Conservation (phyloP, 2,113 vertebrate genomes). For the Mola mola region DNA sequence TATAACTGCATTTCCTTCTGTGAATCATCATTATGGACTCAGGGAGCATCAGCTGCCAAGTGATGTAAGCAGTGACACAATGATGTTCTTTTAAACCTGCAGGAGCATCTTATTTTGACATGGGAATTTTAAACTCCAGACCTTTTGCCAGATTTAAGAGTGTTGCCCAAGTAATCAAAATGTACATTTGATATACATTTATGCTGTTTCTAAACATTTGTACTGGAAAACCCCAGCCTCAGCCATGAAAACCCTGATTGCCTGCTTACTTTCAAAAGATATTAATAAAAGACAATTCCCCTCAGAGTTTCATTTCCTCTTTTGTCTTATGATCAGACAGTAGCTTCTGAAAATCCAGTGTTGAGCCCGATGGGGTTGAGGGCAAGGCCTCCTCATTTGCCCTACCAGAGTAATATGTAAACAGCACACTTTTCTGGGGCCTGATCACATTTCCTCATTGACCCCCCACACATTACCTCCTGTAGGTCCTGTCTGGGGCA, state of each 20-base stretch:
- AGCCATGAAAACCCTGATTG: too few relatives aligned
- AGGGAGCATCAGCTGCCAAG: not conserved
- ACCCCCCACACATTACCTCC: slow-evolving; percentile 7
- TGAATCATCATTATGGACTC: slow-evolving; percentile 3
- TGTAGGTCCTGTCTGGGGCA: slow-evolving; percentile 19
- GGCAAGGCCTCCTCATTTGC: not conserved
- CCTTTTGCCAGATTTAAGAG: too few relatives aligned
- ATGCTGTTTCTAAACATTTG: too few relatives aligned
- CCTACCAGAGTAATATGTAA: slow-evolving; percentile 26
- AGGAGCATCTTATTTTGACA: not conserved
- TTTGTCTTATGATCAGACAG: not conserved
- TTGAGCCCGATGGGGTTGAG: slow-evolving; percentile 6
- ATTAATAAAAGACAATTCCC: slow-evolving; percentile 2
- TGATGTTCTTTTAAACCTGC: not conserved
- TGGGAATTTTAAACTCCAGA: not conserved
- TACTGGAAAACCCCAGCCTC: too few relatives aligned
- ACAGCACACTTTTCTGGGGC: slow-evolving; percentile 29
- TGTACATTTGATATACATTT: too few relatives aligned
- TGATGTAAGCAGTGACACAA: not conserved
- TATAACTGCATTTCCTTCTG: not conserved
- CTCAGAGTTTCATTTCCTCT: slow-evolving; percentile 40
- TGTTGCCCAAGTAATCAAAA: too few relatives aligned
- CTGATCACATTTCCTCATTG: slow-evolving; percentile 23
- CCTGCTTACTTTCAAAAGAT: slow-evolving; percentile 8
- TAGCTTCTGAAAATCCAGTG: slow-evolving; percentile 21